A percentile compares a stretch with the other conserved stretches of the same genome.
These are phyloP conservation scores for Melipona bicolor DNA, from an alignment of 2,888 invertebrate genomes.

Conservation along the genomic window DNA sequence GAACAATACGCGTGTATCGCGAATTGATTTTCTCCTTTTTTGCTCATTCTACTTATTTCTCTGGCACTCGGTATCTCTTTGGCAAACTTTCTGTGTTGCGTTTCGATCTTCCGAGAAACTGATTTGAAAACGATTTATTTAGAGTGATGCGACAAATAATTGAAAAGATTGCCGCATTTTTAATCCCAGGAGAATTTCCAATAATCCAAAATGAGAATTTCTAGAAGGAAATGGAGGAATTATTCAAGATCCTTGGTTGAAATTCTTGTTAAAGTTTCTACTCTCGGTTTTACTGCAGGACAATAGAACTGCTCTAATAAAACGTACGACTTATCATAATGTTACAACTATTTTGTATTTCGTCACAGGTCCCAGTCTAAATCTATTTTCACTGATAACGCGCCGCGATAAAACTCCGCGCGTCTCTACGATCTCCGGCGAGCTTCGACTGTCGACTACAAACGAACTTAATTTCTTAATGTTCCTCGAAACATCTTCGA, in stretches of 20 bases:
- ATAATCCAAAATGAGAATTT: no score
- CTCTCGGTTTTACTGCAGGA: neutral
- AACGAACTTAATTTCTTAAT: slow-evolving; percentile 2
- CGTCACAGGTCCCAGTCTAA: neutral
- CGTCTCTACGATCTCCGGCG: neutral
- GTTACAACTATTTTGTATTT: neutral
- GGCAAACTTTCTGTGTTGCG: no score
- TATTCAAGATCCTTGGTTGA: neutral
- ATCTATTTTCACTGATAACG: slow-evolving; percentile 15
- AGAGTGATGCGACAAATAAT: no score
- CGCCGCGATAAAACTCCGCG: slow-evolving; percentile 5
- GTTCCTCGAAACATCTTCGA: neutral
- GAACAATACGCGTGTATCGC: slow-evolving; percentile 17
- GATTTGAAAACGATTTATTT: no score
- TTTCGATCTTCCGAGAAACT: no score
- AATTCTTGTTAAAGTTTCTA: neutral
- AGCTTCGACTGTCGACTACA: neutral
- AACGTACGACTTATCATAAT: neutral
- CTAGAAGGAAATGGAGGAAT: no score
- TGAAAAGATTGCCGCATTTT: no score
- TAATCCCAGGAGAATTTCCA: no score
- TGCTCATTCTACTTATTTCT: neutral
- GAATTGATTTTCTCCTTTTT: neutral
- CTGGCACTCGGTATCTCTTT: neutral
- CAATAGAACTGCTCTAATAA: neutral